phyloP scores from a whole-genome alignment of 2,113 vertebrate genomes.

The Labeo catla region DNA sequence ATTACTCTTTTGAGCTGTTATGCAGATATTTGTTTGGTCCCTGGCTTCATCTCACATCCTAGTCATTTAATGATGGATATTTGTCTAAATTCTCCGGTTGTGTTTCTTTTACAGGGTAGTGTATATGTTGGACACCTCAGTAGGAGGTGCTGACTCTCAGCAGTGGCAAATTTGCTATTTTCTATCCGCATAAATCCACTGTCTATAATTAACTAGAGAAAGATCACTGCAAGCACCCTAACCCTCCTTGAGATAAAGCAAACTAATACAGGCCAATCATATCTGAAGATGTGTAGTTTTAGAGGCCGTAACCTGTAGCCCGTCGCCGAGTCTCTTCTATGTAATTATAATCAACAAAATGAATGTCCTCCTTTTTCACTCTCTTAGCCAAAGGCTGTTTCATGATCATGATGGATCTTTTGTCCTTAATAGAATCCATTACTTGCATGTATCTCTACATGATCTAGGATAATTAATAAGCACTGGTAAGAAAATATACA shows the following conservation, averaged over 20 bases:
- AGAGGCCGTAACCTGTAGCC: slow-evolving; percentile 60
- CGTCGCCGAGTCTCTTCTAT: slow-evolving; percentile 59
- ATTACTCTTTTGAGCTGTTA: background rate
- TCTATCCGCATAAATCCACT: slow-evolving; percentile 60
- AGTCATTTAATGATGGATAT: background rate
- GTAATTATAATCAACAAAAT: slow-evolving; percentile 56
- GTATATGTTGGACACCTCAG: slow-evolving; percentile 20
- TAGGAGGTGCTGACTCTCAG: slow-evolving; percentile 34
- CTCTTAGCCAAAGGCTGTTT: slow-evolving; percentile 39
- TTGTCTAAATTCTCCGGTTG: background rate
- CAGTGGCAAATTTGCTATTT: slow-evolving; percentile 55
- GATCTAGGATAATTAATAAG: slow-evolving; percentile 47
- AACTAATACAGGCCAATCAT: slow-evolving; percentile 54
- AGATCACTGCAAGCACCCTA: slow-evolving; percentile 67
- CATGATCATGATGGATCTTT: slow-evolving; percentile 54
- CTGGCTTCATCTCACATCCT: background rate
- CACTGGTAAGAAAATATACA: slow-evolving; percentile 32
- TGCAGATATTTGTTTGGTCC: background rate
- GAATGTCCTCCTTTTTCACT: slow-evolving; percentile 43
- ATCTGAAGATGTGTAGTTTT: slow-evolving; percentile 60
- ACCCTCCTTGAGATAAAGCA: slow-evolving; percentile 65
- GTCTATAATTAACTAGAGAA: slow-evolving; percentile 77
- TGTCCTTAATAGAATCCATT: slow-evolving; percentile 53
- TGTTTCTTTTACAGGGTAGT: background rate
- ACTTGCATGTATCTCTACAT: slow-evolving; percentile 49